phyloP scores from a whole-genome alignment of 2,888 invertebrate genomes.

The Drosophila multiciliata region DNA sequence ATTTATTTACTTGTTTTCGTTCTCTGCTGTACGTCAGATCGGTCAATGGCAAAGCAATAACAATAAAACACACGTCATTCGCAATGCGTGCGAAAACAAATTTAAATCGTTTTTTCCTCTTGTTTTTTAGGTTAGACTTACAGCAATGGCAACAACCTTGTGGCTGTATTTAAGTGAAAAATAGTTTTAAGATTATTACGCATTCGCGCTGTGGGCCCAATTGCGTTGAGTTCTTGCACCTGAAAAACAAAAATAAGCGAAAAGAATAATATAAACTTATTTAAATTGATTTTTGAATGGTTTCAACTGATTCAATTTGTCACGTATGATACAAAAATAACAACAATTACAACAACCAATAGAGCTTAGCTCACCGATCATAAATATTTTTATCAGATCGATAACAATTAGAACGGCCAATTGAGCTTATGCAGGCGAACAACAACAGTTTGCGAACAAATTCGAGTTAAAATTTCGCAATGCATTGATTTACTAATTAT shows the following conservation, averaged over 20 bases:
- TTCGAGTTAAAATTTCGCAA: not conserved
- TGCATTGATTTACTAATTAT: not conserved
- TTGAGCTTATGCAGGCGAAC: not conserved
- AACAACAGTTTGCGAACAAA: not conserved
- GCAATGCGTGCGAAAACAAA: slow-evolving; percentile 41
- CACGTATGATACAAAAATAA: slow-evolving; percentile 14
- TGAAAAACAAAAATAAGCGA: not conserved
- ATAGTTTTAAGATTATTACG: slow-evolving; percentile 10
- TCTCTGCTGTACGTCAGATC: slow-evolving; percentile 14
- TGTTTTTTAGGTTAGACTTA: slow-evolving; percentile 28
- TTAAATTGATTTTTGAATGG: not conserved
- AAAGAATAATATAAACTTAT: not conserved
- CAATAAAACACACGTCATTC: slow-evolving; percentile 35
- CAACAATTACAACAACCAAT: too few relatives aligned
- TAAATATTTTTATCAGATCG: not conserved
- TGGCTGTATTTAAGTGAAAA: not conserved
- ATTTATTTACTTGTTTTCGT: slow-evolving; percentile 18
- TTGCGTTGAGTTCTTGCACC: not conserved
- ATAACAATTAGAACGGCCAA: not conserved
- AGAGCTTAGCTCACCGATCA: not conserved
- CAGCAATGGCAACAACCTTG: slow-evolving; percentile 40
- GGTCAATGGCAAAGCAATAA: slow-evolving; percentile 47
- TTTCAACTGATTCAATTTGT: slow-evolving; percentile 4
- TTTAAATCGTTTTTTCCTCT: slow-evolving; percentile 29
- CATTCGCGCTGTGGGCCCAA: slow-evolving; percentile 16